Base-by-base conservation (phyloP, 2,113 vertebrate species). In the Tragelaphus strepsiceros region DNA sequence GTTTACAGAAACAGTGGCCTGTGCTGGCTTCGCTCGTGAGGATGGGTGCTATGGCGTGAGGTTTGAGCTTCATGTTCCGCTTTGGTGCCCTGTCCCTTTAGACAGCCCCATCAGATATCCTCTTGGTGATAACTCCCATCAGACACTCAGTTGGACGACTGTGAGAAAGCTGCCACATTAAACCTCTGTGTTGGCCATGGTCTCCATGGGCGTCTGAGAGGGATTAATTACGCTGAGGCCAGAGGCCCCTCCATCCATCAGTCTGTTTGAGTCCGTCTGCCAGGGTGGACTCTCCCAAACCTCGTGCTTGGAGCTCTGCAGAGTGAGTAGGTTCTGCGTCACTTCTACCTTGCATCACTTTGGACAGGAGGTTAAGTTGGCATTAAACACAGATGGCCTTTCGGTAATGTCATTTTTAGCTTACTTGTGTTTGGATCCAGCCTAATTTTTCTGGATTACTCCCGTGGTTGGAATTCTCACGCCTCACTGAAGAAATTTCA, bases 11-110 rank as follows among this genome's bases (percentile, higher is more conserved):
- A 71, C 3, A 3, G 39, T 88, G 4, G 21, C 46, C 30, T 67
- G 10, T 81, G 97, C 46, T 61, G 91, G 32, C 97, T 78, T 59
- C 67, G 94, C 82, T n/a, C 88, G 13, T 94, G 43, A 58, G 74
- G 96, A 32, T 2, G 93, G 93, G 9, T 53, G 93, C 93, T 39
- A 49, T 21, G 77, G 19, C 3, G 0, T 82, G 32, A 8, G 88
- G 4, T 46, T 94, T 95, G 53, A 92, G 3, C 90, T 80, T 80
- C 78, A 0, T 19, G 13, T 14, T 51, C 53, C 61, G 16, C 15
- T 56, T 10, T 58, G 30, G 12, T 22, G 43, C 28, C 84, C 6
- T 19, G 1, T 17, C 95, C 35, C 11, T 91, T 91, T 53, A 62
- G 84, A 24, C 77, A 21, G 43, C 15, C 2, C 3, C 19, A 1